Percentiles rank a stretch among this genome's conserved stretches.
Conservation (phyloP, 2,888 invertebrate species). For the Xanthostigma xanthostigma region DNA sequence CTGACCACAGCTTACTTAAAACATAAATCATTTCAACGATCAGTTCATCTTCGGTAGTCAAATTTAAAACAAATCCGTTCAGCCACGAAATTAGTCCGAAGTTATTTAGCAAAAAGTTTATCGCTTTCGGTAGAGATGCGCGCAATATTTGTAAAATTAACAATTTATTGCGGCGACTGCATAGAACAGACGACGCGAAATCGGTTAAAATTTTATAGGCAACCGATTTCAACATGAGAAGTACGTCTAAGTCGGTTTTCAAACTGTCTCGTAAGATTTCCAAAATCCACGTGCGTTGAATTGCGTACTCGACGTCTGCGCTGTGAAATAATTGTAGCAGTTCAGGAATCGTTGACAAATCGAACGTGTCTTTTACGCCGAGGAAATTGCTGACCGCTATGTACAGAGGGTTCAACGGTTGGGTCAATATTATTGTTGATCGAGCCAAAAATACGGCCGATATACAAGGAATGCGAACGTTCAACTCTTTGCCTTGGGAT, state of each 20-base stretch:
- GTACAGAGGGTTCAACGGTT: slow-evolving; percentile 63
- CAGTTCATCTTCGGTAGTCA: too few species aligned
- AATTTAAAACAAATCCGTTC: slow-evolving; percentile 21
- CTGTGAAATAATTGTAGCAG: slow-evolving; percentile 74
- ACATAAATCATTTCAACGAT: too few species aligned
- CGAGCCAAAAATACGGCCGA: slow-evolving; percentile 56
- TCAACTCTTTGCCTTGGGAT: slow-evolving; percentile 21
- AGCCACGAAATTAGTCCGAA: slow-evolving; percentile 63
- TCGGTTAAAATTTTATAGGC: slow-evolving; percentile 64
- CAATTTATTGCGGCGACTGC: slow-evolving; percentile 46
- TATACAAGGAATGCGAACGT: slow-evolving; percentile 39
- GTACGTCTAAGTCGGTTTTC: slow-evolving; percentile 57
- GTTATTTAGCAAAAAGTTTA: slow-evolving; percentile 46
- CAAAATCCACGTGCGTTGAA: slow-evolving; percentile 64
- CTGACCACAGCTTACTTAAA: too few species aligned
- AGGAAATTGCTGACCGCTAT: slow-evolving; percentile 63
- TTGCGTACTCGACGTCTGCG: slow-evolving; percentile 49
- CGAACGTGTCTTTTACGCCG: slow-evolving; percentile 59
- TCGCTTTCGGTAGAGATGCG: slow-evolving; percentile 46
- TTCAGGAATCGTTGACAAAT: slow-evolving; percentile 72
- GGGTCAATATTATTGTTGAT: slow-evolving; percentile 52
- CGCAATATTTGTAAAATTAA: slow-evolving; percentile 51
- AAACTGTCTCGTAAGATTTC: slow-evolving; percentile 62
- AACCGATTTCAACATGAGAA: slow-evolving; percentile 54
- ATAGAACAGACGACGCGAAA: slow-evolving; percentile 45